Evolutionary conservation across 2,888 invertebrate genomes (phyloP).

Genomic region (Habroteleia sp.): DNA sequence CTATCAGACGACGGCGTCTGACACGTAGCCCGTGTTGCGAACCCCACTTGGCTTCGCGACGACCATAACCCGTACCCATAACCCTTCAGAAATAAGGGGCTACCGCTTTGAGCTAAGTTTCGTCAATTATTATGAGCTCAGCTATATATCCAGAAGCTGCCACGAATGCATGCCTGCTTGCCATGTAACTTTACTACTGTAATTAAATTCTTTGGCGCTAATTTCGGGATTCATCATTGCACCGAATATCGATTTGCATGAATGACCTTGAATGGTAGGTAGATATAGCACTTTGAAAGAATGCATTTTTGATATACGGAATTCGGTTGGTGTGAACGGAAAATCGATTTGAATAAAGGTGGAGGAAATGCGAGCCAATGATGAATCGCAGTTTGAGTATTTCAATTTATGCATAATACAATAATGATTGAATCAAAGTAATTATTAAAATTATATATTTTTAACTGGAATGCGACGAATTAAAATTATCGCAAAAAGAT

Average conservation of each 20-base stretch:
- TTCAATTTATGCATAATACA: no score
- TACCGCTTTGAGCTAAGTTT: conserved; percentile 71
- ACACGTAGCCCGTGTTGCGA: conserved; percentile 63
- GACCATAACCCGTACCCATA: conserved; percentile 58
- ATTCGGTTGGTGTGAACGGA: no score
- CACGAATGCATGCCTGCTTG: conserved; percentile 31
- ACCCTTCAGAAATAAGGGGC: conserved; percentile 69
- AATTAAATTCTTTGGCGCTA: conserved; percentile 57
- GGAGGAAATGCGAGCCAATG: no score
- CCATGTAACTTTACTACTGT: conserved; percentile 49
- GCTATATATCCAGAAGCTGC: conserved; percentile 63
- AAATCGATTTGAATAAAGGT: no score
- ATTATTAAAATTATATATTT: no score
- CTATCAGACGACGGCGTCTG: conserved; percentile 66
- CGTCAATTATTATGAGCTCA: conserved; percentile 71
- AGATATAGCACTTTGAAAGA: no score
- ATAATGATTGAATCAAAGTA: no score
- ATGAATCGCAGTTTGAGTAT: no score
- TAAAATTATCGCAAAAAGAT: no score
- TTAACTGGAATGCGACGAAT: no score
- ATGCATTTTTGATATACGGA: no score
- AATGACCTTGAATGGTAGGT: conserved; percentile 36
- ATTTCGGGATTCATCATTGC: conserved; percentile 21
- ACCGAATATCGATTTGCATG: conserved; percentile 12
- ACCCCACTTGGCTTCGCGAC: conserved; percentile 33